Percentiles rank a stretch among this genome's conserved stretches.
These are phyloP conservation scores for Ametastegia equiseti DNA, from an alignment of 2,888 invertebrate genomes.

Conservation along the genomic window DNA sequence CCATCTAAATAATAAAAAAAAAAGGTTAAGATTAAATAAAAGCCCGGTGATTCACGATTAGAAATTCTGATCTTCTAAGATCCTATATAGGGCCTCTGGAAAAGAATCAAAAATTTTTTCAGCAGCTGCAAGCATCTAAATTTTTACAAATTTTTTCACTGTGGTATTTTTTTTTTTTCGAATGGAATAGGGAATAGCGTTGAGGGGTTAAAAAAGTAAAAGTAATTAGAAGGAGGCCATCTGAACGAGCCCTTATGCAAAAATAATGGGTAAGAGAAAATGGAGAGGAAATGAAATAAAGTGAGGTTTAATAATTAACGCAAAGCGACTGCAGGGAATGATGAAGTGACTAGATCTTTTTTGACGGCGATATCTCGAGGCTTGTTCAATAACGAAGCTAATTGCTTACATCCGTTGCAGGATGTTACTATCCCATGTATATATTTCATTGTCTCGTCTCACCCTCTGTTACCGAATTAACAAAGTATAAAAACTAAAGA, in stretches of 20 bases:
- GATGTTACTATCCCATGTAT: not conserved
- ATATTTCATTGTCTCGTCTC: not conserved
- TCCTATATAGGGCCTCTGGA: no score
- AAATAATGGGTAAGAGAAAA: constrained; percentile 12
- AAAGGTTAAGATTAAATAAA: no score
- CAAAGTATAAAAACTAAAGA: no score
- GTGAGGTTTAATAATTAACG: constrained; percentile 15
- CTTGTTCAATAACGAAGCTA: not conserved
- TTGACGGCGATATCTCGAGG: not conserved
- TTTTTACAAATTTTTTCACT: not conserved
- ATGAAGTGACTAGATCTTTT: not conserved
- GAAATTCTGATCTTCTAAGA: no score
- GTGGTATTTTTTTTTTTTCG: not conserved
- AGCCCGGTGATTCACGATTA: no score
- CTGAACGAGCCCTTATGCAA: constrained; percentile 28
- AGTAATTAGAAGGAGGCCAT: constrained; percentile 18
- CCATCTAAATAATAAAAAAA: no score
- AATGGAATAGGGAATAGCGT: not conserved
- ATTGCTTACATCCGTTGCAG: not conserved
- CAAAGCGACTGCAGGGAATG: not conserved
- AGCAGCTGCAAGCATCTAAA: no score
- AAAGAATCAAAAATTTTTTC: no score
- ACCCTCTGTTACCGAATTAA: not conserved
- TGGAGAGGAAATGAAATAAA: constrained; percentile 32
- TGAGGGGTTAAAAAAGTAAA: not conserved